A percentile compares a stretch with the other conserved stretches of the same genome.
These are phyloP conservation scores for Dasyurus viverrinus DNA, from an alignment of 2,113 vertebrate species.

Conservation along the genomic window DNA sequence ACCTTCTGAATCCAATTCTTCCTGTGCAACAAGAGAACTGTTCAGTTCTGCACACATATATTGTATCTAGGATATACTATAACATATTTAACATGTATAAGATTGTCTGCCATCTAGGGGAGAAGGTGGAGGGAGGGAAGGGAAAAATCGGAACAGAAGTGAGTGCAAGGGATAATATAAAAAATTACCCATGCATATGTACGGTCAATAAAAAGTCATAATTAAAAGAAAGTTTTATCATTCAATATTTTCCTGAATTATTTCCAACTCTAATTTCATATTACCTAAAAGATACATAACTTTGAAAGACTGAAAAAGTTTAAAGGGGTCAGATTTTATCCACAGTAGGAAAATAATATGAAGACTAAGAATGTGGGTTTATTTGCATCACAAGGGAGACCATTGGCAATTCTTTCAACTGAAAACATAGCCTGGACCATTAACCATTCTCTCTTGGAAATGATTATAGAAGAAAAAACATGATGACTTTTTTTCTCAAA, in stretches of 20 bases:
- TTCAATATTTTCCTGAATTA: not conserved
- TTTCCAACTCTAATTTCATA: not conserved
- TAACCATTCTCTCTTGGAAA: conserved; percentile 52
- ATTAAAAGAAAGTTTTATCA: not conserved
- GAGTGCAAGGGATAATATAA: too few relatives aligned
- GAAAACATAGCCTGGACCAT: conserved; percentile 25
- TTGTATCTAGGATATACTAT: too few relatives aligned
- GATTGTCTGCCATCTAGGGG: too few relatives aligned
- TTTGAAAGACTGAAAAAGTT: conserved; percentile 4
- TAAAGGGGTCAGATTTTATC: conserved; percentile 15
- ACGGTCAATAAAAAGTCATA: too few relatives aligned
- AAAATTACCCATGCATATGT: too few relatives aligned
- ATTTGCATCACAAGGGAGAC: conserved; percentile 35
- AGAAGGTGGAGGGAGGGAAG: too few relatives aligned
- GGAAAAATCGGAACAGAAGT: too few relatives aligned
- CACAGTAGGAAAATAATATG: not conserved
- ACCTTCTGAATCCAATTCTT: too few relatives aligned
- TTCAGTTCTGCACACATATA: too few relatives aligned
- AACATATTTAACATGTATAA: too few relatives aligned
- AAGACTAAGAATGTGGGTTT: not conserved
- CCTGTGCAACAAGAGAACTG: too few relatives aligned
- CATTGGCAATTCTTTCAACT: conserved; percentile 21
- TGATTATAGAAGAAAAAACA: conserved; percentile 69
- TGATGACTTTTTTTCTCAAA: conserved; percentile 66
- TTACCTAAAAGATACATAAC: not conserved